Conservation (phyloP, 2,113 vertebrate genomes). For the Pelusios castaneus region DNA sequence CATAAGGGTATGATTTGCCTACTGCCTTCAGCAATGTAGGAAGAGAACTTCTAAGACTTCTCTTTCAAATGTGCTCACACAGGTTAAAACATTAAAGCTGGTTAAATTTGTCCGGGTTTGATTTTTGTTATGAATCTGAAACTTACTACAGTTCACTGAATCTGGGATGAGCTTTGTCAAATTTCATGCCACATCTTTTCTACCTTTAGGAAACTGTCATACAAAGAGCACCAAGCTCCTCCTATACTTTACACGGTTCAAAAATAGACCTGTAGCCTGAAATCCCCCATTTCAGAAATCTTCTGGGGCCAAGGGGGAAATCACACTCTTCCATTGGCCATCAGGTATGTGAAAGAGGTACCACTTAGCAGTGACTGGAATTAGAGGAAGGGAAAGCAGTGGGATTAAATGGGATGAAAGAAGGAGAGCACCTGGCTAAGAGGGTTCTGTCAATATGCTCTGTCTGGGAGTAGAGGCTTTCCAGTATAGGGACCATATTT, state of each 20-base stretch:
- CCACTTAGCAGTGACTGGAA: neutral
- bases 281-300: neutral
- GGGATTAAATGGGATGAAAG: neutral
- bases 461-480: neutral
- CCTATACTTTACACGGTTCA: neutral
- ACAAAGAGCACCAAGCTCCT: neutral
- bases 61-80: neutral
- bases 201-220: neutral
- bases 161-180: neutral
- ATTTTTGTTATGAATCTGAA: conserved; percentile 1
- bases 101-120: neutral
- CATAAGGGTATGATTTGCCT: neutral
- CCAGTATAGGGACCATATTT: neutral
- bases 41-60: neutral
- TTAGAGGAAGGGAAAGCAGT: neutral
- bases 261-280: neutral
- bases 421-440: neutral
- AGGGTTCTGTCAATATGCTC: neutral
- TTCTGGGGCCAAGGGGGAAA: neutral
- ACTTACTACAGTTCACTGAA: neutral
- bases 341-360: neutral
- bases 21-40: neutral
- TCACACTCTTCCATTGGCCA: neutral
- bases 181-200: neutral
- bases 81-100: neutral